Evolutionary conservation across 2,113 vertebrate species (phyloP).

Genomic region (Dipodomys stephensi): DNA sequence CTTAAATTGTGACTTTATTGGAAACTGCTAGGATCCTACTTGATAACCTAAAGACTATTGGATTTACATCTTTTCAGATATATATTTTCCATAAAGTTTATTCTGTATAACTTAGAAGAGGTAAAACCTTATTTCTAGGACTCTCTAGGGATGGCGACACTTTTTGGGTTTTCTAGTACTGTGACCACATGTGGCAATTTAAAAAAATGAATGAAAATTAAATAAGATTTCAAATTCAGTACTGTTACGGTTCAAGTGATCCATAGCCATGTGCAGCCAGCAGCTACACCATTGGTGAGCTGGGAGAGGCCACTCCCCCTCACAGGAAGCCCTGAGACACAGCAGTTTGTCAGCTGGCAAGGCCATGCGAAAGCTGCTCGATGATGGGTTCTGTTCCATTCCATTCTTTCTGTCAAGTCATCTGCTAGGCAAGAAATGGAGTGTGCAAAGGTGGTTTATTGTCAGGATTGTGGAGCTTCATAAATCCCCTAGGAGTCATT

Average conservation of each 20-base stretch:
- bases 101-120: constrained; percentile 22
- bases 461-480: not conserved
- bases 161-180: not conserved
- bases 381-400: not conserved
- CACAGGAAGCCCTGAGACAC: not conserved
- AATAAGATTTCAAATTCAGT: constrained; percentile 8
- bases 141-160: not conserved
- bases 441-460: not conserved
- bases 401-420: not conserved
- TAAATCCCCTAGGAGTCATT: constrained; percentile 7
- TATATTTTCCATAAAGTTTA: constrained; percentile 3
- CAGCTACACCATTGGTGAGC: not conserved
- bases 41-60: constrained; percentile 30
- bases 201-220: constrained; percentile 40
- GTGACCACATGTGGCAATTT: not conserved
- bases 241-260: not conserved
- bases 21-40: constrained; percentile 67
- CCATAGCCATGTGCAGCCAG: not conserved
- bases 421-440: not conserved
- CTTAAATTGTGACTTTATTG: constrained; percentile 59
- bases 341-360: not conserved
- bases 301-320: not conserved
- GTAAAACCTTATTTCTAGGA: not conserved
- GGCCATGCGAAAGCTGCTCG: not conserved
- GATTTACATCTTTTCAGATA: constrained; percentile 58